These are phyloP conservation scores for Melinaea marsaeus DNA, from an alignment of 2,888 invertebrate genomes.

Conservation along the genomic window DNA sequence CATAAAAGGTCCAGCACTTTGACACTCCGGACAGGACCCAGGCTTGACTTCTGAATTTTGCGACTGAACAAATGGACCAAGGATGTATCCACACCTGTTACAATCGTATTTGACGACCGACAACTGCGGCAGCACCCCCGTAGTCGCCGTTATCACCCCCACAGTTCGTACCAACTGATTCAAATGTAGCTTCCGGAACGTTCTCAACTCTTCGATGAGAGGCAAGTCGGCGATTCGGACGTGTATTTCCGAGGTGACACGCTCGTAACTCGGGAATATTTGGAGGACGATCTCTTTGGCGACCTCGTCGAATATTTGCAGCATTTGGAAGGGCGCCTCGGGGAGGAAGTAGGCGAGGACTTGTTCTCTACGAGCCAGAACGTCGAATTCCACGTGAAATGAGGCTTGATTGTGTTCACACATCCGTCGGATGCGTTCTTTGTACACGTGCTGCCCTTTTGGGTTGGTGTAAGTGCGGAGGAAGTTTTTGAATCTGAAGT, in stretches of 20 bases:
- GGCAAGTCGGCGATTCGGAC: conserved; percentile 97
- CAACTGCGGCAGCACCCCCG: conserved; percentile 96
- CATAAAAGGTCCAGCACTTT: conserved; percentile 95
- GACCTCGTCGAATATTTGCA: conserved; percentile 97
- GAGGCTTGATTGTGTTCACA: conserved; percentile 94
- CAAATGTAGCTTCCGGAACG: conserved; percentile 91
- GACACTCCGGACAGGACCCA: conserved; percentile 98
- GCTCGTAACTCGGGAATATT: conserved; percentile 96
- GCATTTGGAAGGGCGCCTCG: conserved; percentile 97
- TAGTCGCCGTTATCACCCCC: conserved; percentile 97
- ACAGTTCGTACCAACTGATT: conserved; percentile 93
- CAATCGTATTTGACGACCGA: conserved; percentile 98
- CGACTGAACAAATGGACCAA: conserved; percentile 97
- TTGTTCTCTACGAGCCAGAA: conserved; percentile 93
- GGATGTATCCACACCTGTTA: conserved; percentile 93
- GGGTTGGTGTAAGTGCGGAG: conserved; percentile 92
- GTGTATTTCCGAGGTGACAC: conserved; percentile 95
- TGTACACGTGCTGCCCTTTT: conserved; percentile 91
- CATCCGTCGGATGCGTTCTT: conserved; percentile 95
- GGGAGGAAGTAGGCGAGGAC: conserved; percentile 97
- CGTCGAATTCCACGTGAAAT: conserved; percentile 94
- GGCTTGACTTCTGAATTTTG: conserved; percentile 97
- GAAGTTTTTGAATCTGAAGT: conserved; percentile 88
- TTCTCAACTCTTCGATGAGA: conserved; percentile 95
- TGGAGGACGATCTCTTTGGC: conserved; percentile 95